Base-by-base conservation (phyloP, 2,888 invertebrate species). In the Argynnis bischoffii region DNA sequence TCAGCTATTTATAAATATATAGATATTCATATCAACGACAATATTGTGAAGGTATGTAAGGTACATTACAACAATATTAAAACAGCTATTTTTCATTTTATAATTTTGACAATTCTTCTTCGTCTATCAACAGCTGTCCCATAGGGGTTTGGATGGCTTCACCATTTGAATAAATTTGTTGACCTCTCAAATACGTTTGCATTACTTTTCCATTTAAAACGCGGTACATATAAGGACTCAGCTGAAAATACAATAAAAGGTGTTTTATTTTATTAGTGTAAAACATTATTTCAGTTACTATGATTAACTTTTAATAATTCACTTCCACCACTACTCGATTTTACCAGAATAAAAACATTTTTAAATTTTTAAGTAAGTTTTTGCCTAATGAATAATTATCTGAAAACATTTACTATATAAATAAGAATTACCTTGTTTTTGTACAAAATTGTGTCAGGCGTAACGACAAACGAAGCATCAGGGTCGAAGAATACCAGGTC, bases 401-500 rank as follows among this genome's bases (percentile, higher is more conserved):
- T 55, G 16, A 35, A 16, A n/a, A 31, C 31, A 55, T 35, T 8
- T 6, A 16, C 6, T 11, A 35, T 16, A 1, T 26, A 16, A 51
- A 35, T 18, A 16, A 51, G 18, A 4, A 35, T 47, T 63, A 95
- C 95, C 93, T 96, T 96, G 81, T 96, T 95, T 76, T 95, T 94
- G 76, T 95, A 94, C 26, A 93, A 87, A 72, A 96, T 94, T 46
- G 90, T 90, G 15, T 94, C 93, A 65, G 92, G 83, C 18, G 89
- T 87, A 26, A 96, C 94, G 59, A 85, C 83, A 76, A 95, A 94
- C 47, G 91, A 89, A 53, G 93, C 93, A 6, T 95, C 93, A 1
- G 96, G 95, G 83, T 95, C 93, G 92, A 96, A 96, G 72, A 96
- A 93, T 60, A 96, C 94, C 63, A 96, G 93, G 81, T 96, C 96